A percentile compares a stretch with the other conserved stretches of the same genome.
phyloP scores from a whole-genome alignment of 2,113 vertebrate genomes.

The Donacobius atricapilla region DNA sequence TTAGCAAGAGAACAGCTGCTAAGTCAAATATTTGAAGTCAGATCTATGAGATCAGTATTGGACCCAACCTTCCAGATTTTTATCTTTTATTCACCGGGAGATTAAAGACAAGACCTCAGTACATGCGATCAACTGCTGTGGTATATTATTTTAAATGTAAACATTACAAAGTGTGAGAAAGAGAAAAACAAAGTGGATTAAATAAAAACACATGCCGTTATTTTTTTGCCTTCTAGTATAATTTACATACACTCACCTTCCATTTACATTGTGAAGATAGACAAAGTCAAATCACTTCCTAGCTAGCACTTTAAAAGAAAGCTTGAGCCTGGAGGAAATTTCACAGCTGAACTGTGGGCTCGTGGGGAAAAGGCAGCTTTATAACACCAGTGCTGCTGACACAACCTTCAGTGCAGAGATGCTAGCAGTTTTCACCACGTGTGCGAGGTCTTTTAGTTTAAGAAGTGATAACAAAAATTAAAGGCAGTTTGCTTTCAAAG shows the following conservation, averaged over 20 bases:
- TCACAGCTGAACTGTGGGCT: slow-evolving; percentile 17
- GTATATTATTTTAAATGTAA: background rate
- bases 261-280: background rate
- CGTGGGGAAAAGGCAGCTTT: background rate
- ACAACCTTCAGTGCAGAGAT: background rate
- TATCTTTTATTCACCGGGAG: background rate
- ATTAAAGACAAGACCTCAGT: background rate
- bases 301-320: background rate
- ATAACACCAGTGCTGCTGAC: background rate
- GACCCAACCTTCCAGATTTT: background rate
- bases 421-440: background rate
- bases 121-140: background rate
- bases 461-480: background rate
- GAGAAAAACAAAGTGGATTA: background rate
- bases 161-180: background rate
- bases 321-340: background rate
- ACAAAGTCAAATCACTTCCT: background rate
- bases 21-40: background rate
- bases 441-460: background rate
- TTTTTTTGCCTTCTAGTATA: background rate
- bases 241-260: background rate
- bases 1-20: background rate
- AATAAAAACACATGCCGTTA: background rate
- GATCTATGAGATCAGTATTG: background rate
- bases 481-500: background rate